Base-by-base conservation (phyloP, 2,113 vertebrate genomes). In the Microcebus jonahi region DNA sequence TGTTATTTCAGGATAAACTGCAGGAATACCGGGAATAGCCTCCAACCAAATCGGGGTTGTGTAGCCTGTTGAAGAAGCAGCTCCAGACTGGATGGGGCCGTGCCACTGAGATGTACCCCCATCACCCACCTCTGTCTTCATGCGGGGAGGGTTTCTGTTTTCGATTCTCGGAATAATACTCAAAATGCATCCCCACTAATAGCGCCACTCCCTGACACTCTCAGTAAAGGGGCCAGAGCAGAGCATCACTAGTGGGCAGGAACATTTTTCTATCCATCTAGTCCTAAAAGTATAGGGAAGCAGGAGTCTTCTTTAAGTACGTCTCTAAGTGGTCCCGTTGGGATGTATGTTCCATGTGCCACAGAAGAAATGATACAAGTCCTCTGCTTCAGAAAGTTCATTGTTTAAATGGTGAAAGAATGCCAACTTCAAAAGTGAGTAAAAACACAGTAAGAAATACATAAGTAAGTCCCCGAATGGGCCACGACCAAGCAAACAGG, bases 1-100 rank as follows among this genome's bases (percentile, higher is more conserved):
- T 27, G 80, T 96, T 90, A 34, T 77, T 83, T 94, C 96, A 89
- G 27, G 91, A 97, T 71, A 91, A 93, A 89, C 70, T 68, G 5
- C 79, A 93, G 79, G 50, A 83, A 71, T 50, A 68, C 48, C 79
- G 71, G 70, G 76, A 45, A 53, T 73, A 68, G 36, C 34, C 81
- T 90, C 80, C 91, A 80, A 83, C 93, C 90, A 31, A 18, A 42
- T 63, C 50, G 61, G 18, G 67, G 17, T 48, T 23, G 0, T 71
- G 53, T 63, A 15, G 67, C 75, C 36, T 1, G 17, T 11, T 50
- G n/a, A 61, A 8, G 39, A 80, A 36, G 39, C 48, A 77, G 25
- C 50, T 6, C 39, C 20, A 9, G 70, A 13, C 20, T 34, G n/a
- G 18, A 17, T n/a, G 25, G 34, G 39, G 23, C 48, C 61, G 34